A percentile compares a stretch with the other conserved stretches of the same genome.
phyloP scores from a whole-genome alignment of 2,888 invertebrate species.

The Drosophila antonietae region DNA sequence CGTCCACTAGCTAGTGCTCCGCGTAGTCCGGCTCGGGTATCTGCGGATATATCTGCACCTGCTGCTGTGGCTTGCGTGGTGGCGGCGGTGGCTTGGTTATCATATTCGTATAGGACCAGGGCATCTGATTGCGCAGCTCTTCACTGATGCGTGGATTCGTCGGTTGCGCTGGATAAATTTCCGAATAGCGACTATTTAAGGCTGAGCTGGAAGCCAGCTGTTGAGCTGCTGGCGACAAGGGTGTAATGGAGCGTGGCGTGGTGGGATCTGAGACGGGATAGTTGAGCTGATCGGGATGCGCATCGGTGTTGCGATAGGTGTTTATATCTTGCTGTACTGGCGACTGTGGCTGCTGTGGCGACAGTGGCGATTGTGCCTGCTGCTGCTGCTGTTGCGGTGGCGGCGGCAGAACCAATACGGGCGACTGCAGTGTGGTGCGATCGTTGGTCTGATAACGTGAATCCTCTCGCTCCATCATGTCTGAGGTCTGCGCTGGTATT shows the following conservation, averaged over 20 bases:
- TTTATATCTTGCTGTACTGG: constrained; percentile 45
- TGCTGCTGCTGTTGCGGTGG: constrained; percentile 38
- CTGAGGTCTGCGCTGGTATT: constrained; percentile 54
- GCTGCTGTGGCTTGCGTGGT: constrained; percentile 79
- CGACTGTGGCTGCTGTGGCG: constrained; percentile 20
- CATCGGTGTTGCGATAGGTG: constrained; percentile 79
- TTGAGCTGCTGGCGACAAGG: constrained; percentile 62
- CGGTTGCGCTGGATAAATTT: constrained; percentile 63
- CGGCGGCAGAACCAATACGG: constrained; percentile 60
- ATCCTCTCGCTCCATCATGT: constrained; percentile 57
- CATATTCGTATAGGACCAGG: constrained; percentile 86
- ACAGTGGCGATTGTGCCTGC: constrained; percentile 3
- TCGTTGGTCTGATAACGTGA: constrained; percentile 57
- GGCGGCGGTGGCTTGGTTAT: constrained; percentile 70
- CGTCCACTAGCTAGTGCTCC: constrained; percentile 46
- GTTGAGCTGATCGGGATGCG: constrained; percentile 80
- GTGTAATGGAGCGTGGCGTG: constrained; percentile 25
- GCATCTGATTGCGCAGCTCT: constrained; percentile 87
- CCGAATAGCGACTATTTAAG: constrained; percentile 81
- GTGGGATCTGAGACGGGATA: constrained; percentile 65
- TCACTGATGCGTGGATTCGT: constrained; percentile 80
- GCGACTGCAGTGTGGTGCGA: constrained; percentile 65
- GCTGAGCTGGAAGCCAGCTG: constrained; percentile 78
- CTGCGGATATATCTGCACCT: constrained; percentile 86
- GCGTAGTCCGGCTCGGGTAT: constrained; percentile 88